Percentiles rank a stretch among this genome's conserved stretches.
Evolutionary conservation across 2,888 invertebrate species (phyloP).

Genomic region (Cataglyphis rosenhaueri): DNA sequence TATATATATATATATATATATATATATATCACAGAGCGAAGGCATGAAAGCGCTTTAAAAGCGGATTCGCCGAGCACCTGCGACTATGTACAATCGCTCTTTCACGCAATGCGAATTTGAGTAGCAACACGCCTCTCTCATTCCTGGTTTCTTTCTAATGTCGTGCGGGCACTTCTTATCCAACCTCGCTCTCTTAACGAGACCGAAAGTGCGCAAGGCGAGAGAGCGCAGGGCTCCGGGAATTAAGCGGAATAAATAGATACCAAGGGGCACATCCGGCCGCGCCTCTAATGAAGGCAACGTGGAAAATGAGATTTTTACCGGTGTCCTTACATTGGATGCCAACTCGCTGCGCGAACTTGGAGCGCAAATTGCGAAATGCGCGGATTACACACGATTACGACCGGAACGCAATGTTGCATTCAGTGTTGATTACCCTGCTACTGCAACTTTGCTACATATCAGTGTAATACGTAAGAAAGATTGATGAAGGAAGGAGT

Average conservation of each 20-base stretch:
- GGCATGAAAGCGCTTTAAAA: conserved; percentile 12
- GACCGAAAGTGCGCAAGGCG: conserved; percentile 27
- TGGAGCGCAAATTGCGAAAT: conserved; percentile 22
- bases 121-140: conserved; percentile 13
- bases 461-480: conserved; percentile 36
- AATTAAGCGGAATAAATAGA: conserved; percentile 44
- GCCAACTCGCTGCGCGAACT: conserved; percentile 2
- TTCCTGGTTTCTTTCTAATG: conserved; percentile 25
- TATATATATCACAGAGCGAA: background rate
- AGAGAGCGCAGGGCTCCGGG: background rate
- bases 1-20: too few relatives aligned
- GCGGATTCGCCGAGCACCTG: background rate
- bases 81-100: conserved; percentile 27
- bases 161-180: conserved; percentile 37
- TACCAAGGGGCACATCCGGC: background rate
- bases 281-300: conserved; percentile 30
- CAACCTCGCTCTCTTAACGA: conserved; percentile 25
- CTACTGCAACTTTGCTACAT: conserved; percentile 25
- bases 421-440: conserved; percentile 40
- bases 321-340: background rate
- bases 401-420: conserved; percentile 3
- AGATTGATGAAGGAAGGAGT: conserved; percentile 39
- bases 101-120: conserved; percentile 45
- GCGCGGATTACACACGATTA: conserved; percentile 41
- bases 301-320: conserved; percentile 24